Conservation (phyloP, 64 coral and sea anemone genomes). For the Stichodactyla helianthus region DNA sequence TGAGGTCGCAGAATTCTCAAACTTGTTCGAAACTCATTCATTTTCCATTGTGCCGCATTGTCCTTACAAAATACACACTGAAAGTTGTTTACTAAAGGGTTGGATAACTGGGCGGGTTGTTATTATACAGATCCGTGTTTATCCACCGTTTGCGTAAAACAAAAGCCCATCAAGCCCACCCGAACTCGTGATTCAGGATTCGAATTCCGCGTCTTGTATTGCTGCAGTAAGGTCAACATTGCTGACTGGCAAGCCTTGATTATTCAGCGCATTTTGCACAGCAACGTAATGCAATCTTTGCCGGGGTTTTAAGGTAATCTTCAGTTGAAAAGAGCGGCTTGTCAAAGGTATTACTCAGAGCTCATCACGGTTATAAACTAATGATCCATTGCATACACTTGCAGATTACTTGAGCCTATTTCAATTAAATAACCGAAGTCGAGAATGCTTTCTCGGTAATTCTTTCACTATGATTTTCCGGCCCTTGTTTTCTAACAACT, state of each 20-base stretch:
- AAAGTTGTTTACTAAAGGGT: slow-evolving; percentile 18
- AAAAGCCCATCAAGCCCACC: neutral
- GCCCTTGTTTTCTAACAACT: neutral
- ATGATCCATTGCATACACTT: neutral
- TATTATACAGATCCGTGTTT: neutral
- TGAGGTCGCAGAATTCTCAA: neutral
- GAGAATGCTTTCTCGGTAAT: neutral
- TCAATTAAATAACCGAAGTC: neutral
- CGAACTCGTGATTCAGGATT: neutral
- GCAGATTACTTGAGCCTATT: slow-evolving; percentile 4
- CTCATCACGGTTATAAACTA: neutral
- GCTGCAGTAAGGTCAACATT: slow-evolving; percentile 4
- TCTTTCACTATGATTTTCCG: neutral
- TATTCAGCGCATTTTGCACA: neutral
- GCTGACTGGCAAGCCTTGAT: neutral
- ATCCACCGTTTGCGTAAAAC: neutral
- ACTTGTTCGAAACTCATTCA: neutral
- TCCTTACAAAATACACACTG: neutral
- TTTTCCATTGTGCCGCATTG: neutral
- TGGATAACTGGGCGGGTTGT: neutral
- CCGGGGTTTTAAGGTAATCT: slow-evolving; percentile 7
- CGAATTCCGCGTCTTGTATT: neutral
- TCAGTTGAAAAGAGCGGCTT: neutral
- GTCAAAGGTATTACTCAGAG: neutral
- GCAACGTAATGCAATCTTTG: slow-evolving; percentile 14